phyloP scores from a whole-genome alignment of 2,113 vertebrate species.

The Cheilinus undulatus region DNA sequence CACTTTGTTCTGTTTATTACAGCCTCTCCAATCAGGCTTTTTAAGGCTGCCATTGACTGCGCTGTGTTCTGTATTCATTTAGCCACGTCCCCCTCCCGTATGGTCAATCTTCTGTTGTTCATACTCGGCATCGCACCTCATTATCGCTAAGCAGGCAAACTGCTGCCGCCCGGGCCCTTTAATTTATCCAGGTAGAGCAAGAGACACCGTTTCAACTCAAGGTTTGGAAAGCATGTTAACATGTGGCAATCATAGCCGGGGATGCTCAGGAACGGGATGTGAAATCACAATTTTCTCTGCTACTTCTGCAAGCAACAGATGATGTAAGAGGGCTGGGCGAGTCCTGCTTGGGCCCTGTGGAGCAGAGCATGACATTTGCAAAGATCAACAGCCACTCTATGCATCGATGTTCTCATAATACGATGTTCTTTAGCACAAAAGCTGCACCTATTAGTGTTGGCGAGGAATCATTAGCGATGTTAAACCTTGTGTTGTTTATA shows the following conservation, averaged over 20 bases:
- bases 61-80: conserved; percentile 58
- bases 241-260: conserved; percentile 27
- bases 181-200: conserved; percentile 58
- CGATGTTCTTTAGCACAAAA: conserved; percentile 48
- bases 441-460: conserved; percentile 32
- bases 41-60: conserved; percentile 34
- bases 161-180: conserved; percentile 22
- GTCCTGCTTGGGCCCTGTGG: conserved; percentile 56
- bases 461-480: conserved; percentile 36
- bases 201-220: conserved; percentile 23
- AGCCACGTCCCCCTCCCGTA: conserved; percentile 29
- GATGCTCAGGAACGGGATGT: conserved; percentile 26
- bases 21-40: conserved; percentile 46
- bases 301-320: conserved; percentile 40
- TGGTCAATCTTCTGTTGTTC: conserved; percentile 62
- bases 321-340: conserved; percentile 35
- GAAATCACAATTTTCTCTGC: conserved; percentile 46
- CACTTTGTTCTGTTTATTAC: conserved; percentile 61
- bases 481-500: conserved; percentile 28
- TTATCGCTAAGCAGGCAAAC: conserved; percentile 54
- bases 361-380: conserved; percentile 75
- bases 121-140: conserved; percentile 53
- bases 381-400: conserved; percentile 73
- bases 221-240: conserved; percentile 39
- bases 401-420: conserved; percentile 67